Evolutionary conservation across 1,140 invertebrate species (phyloP), one percentile per base, ranked within the genome.

Genomic region (Acromyrmex echinatior): DNA sequence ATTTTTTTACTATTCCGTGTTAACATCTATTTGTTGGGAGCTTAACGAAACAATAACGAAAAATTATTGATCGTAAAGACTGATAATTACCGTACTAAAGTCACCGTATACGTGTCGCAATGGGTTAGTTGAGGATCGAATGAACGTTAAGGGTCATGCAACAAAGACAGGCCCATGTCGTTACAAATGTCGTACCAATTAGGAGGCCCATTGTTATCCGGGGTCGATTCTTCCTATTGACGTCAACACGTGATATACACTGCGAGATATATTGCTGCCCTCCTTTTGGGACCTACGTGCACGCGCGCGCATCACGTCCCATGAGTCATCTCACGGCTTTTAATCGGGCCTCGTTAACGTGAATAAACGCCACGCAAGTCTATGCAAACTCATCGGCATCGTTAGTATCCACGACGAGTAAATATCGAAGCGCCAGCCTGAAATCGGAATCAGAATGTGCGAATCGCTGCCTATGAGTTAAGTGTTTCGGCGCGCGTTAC

Each of bases 121-220:
- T 31, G 60, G 86, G 82, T 86, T 80, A 88, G 88, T 81, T 70
- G 70, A 79, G n/a, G 70, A 77, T 58, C 77, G 62, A 86, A 86
- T 31, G 58, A 65, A 79, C n/a, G 56, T 85, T 51, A 81, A 87
- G 91, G 80, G 88, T 80, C 86, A 70, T 21, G 63, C 28, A 45
- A 92, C 91, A 92, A 92, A 89, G 90, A 49, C 68, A 25, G 87
- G 71, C 77, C 82, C 90, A 60, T 45, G 66, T 86, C 65, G 60
- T 74, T 39, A 74, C 87, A 31, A 86, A 89, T 79, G 82, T 91
- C 88, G 85, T 70, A 90, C 90, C 93, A 94, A 94, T 94, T 94
- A 94, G 89, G 92, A 91, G 89, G 74, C 88, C 92, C 90, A 94
- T 94, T 93, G 93, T 94, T 71, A 77, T 86, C 90, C 66, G 71